A percentile compares a stretch with the other conserved stretches of the same genome.
phyloP scores from a whole-genome alignment of 1,140 invertebrate genomes.

The Copidosoma floridanum region DNA sequence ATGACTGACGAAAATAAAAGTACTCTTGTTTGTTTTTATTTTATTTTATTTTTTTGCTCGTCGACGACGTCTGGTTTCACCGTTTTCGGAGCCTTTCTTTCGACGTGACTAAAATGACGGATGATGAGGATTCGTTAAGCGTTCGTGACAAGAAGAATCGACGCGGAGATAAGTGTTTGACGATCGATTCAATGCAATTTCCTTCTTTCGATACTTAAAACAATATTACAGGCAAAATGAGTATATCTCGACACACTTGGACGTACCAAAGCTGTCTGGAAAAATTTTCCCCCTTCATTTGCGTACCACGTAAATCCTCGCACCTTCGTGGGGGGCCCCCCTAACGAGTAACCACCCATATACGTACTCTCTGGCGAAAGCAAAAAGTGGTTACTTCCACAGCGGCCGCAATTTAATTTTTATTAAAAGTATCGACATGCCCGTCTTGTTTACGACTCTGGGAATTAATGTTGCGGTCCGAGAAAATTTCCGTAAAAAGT shows the following conservation, averaged over 20 bases:
- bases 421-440: slow-evolving; percentile 57
- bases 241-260: no score
- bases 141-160: background rate
- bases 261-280: no score
- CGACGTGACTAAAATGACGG: background rate
- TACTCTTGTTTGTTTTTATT: background rate
- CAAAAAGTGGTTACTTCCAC: no score
- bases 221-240: background rate
- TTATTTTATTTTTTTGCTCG: background rate
- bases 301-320: no score
- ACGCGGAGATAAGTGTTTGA: background rate
- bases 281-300: no score
- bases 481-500: slow-evolving; percentile 8
- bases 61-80: background rate
- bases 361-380: no score
- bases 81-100: slow-evolving; percentile 8
- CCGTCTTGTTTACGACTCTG: slow-evolving; percentile 50
- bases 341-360: no score
- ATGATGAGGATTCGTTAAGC: background rate
- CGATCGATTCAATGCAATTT: background rate
- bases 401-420: slow-evolving; percentile 42
- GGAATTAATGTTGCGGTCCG: slow-evolving; percentile 45
- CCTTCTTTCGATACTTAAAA: background rate
- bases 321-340: no score
- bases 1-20: background rate